phyloP scores from a whole-genome alignment of 2,113 vertebrate species.

The Melanerpes formicivorus region DNA sequence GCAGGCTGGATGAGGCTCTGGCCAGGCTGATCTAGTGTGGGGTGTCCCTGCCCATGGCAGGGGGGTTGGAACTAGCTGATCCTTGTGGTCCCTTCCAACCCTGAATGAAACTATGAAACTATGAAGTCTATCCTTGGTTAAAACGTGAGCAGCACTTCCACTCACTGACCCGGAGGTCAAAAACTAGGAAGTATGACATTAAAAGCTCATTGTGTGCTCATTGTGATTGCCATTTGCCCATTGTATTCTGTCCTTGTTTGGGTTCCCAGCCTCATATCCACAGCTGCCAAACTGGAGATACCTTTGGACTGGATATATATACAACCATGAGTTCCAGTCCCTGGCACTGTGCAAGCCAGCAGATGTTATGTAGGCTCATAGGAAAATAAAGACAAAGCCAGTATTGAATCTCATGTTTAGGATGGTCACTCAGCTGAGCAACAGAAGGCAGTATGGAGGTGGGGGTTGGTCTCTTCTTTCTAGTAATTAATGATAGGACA shows the following conservation, averaged over 20 bases:
- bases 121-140: background rate
- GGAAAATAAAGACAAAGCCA: background rate
- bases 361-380: background rate
- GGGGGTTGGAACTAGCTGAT: too few species aligned
- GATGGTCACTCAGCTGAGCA: background rate
- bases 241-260: accelerated
- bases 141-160: accelerated
- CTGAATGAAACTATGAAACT: too few species aligned
- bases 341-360: accelerated
- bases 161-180: background rate
- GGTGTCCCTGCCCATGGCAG: too few species aligned
- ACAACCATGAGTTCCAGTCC: background rate
- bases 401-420: accelerated
- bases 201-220: background rate
- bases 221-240: background rate
- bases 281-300: background rate
- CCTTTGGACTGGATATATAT: background rate
- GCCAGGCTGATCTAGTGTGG: too few species aligned
- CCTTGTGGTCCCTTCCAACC: too few species aligned
- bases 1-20: too few species aligned
- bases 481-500: too few species aligned
- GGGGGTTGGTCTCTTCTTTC: too few species aligned
- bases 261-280: background rate
- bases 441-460: background rate
- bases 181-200: background rate